These are phyloP conservation scores for Palythoa heliodiscus DNA, from an alignment of 92 coral and sea anemone genomes.

Conservation along the genomic window DNA sequence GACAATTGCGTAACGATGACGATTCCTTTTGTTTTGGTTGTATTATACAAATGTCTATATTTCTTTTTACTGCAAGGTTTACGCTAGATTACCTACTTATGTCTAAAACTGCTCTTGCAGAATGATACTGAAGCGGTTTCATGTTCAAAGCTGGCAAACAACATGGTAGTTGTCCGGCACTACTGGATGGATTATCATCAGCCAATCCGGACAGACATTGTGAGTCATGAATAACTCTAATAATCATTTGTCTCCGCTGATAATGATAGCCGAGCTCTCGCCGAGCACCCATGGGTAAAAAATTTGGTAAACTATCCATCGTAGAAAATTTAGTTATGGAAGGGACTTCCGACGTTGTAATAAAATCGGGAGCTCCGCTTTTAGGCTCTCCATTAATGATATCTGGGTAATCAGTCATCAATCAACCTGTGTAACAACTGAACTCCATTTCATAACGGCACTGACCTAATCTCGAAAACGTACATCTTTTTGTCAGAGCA, in stretches of 20 bases:
- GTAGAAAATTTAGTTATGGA: no score
- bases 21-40: no score
- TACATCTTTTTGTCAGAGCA: slow-evolving; percentile 39
- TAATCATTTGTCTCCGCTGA: no score
- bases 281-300: no score
- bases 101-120: slow-evolving; percentile 31
- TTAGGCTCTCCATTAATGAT: no score
- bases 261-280: no score
- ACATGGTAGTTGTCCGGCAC: slow-evolving; percentile 62
- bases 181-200: slow-evolving; percentile 71
- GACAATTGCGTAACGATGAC: no score
- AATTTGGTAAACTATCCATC: no score
- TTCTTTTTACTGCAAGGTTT: no score
- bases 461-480: background rate
- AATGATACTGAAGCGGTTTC: slow-evolving; percentile 67
- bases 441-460: background rate
- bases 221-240: slow-evolving; percentile 19
- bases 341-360: no score
- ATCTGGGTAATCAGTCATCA: background rate
- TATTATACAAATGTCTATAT: no score
- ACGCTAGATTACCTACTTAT: background rate
- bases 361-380: no score
- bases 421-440: background rate
- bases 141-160: slow-evolving; percentile 65
- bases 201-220: slow-evolving; percentile 65